Evolutionary conservation across 2,888 invertebrate genomes (phyloP).

Genomic region (Lymantria monacha): DNA sequence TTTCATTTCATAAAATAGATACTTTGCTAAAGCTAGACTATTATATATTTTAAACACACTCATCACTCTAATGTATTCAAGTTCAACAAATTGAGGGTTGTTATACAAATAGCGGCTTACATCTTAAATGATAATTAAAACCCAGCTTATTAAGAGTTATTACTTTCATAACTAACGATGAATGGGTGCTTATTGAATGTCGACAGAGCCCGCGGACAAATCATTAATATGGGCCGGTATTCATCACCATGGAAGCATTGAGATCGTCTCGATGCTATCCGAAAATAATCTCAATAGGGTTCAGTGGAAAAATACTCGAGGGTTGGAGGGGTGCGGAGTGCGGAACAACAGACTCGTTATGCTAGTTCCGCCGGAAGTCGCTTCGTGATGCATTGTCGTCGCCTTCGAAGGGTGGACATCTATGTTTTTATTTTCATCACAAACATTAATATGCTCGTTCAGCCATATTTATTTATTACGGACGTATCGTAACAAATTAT

Average conservation of each 20-base stretch:
- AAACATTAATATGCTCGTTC: constrained; percentile 61
- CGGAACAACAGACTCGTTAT: constrained; percentile 79
- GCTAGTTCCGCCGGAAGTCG: constrained; percentile 77
- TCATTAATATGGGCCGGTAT: constrained; percentile 68
- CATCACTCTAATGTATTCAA: not conserved
- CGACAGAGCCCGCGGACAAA: constrained; percentile 60
- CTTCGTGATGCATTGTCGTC: constrained; percentile 74
- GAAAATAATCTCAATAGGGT: constrained; percentile 66
- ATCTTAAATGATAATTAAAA: not conserved
- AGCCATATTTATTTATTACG: constrained; percentile 32
- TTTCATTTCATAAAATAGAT: too few relatives aligned
- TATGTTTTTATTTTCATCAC: constrained; percentile 66
- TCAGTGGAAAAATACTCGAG: constrained; percentile 28
- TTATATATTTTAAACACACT: too few relatives aligned
- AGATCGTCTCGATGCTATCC: constrained; percentile 65
- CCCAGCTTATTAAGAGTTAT: constrained; percentile 46
- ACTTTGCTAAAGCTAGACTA: too few relatives aligned
- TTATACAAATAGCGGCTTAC: not conserved
- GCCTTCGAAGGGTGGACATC: constrained; percentile 68
- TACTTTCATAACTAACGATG: constrained; percentile 40
- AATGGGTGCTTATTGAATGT: constrained; percentile 40
- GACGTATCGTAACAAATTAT: constrained; percentile 16
- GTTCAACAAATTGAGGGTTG: not conserved
- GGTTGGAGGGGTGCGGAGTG: constrained; percentile 38
- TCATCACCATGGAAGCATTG: constrained; percentile 70